A percentile compares a stretch with the other conserved stretches of the same genome.
Conservation (phyloP, 2,113 vertebrate genomes). For the Geothlypis trichas region DNA sequence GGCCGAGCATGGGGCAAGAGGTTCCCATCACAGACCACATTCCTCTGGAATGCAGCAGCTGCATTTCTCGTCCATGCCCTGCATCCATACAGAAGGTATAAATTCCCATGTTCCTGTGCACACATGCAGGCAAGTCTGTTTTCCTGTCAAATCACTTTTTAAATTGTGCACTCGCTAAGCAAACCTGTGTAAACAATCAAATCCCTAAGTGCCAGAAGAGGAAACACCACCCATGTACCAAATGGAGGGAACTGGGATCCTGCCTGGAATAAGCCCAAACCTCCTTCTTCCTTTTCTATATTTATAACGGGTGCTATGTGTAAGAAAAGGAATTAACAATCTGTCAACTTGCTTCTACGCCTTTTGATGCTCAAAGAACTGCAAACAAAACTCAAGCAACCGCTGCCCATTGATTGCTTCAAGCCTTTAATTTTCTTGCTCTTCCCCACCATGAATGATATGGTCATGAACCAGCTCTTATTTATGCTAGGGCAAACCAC, state of each 20-base stretch:
- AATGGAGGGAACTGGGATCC: constrained; percentile 45
- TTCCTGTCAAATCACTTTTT: constrained; percentile 36
- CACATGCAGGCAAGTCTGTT: not conserved
- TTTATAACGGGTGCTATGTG: not conserved
- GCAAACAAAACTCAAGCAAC: not conserved
- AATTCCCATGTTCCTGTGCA: not conserved
- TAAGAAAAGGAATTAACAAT: constrained; percentile 27
- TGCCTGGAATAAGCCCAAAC: constrained; percentile 41
- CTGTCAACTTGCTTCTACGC: not conserved
- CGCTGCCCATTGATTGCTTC: not conserved
- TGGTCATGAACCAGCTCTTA: not conserved
- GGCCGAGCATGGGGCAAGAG: not conserved
- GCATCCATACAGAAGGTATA: fast-evolving
- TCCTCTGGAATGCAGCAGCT: not conserved
- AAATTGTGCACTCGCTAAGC: constrained; percentile 22
- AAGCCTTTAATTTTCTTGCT: not conserved
- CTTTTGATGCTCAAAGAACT: not conserved
- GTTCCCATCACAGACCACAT: not conserved
- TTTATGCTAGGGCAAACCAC: not conserved
- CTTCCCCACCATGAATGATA: not conserved
- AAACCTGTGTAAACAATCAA: constrained; percentile 55
- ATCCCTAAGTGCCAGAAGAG: constrained; percentile 7
- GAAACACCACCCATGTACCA: constrained; percentile 53
- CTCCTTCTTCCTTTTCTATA: constrained; percentile 23
- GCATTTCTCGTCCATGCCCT: not conserved